These are phyloP conservation scores for Euura lappo DNA, from an alignment of 1,140 invertebrate species.

Conservation along the genomic window DNA sequence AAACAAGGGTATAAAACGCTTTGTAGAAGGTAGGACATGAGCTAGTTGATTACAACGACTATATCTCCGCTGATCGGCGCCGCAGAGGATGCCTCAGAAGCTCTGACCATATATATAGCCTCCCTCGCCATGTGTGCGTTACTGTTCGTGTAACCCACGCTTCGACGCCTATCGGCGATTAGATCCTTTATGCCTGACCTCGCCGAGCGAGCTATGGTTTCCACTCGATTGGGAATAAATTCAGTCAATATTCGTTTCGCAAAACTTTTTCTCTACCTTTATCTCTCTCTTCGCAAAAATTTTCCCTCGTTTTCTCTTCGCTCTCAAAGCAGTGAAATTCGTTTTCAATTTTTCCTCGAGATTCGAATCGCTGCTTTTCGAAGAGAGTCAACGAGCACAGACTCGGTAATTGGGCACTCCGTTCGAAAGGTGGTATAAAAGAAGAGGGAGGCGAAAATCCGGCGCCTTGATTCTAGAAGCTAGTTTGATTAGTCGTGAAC, in stretches of 20 bases:
- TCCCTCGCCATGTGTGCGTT: no score
- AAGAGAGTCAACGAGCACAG: no score
- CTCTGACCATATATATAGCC: background rate
- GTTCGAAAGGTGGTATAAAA: no score
- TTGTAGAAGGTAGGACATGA: background rate
- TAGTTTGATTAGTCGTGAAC: background rate
- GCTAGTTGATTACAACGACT: background rate
- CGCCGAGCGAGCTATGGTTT: constrained; percentile 1
- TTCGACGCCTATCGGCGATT: constrained; percentile 2
- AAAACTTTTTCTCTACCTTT: background rate
- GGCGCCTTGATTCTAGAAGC: no score
- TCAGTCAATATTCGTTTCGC: background rate
- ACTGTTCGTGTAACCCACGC: background rate
- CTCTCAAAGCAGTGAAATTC: no score
- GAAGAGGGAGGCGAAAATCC: no score
- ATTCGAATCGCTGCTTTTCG: no score
- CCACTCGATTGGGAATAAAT: background rate
- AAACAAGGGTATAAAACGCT: no score
- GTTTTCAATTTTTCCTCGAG: no score
- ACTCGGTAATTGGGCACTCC: no score
- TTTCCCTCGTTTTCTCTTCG: background rate
- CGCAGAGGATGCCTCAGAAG: background rate
- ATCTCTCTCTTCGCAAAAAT: background rate
- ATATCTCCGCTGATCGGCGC: background rate
- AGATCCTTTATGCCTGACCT: constrained; percentile 2